These are phyloP conservation scores for Chrysocyon brachyurus DNA, from an alignment of 2,797 vertebrate genomes.

Conservation along the genomic window DNA sequence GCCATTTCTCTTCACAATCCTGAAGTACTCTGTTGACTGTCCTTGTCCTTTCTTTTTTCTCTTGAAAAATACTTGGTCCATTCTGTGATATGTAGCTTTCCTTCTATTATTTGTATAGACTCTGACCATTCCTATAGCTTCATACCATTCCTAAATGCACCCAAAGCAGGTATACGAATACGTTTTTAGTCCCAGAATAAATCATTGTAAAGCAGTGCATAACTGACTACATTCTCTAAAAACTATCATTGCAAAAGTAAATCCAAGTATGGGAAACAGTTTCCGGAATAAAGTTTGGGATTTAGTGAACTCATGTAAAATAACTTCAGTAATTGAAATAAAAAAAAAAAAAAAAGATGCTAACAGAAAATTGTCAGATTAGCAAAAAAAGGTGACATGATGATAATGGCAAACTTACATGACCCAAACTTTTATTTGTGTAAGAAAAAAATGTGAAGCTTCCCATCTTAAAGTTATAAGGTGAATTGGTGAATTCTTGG, in stretches of 20 bases:
- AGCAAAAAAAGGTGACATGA: not conserved
- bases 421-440: not conserved
- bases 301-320: not conserved
- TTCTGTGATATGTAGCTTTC: not conserved
- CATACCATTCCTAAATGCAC: not conserved
- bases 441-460: not conserved
- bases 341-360: not conserved
- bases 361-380: not conserved
- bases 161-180: not conserved
- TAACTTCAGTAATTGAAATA: not conserved
- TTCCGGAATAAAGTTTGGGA: not conserved
- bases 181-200: not conserved
- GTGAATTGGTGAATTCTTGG: not conserved
- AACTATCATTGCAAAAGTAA: not conserved
- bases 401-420: not conserved
- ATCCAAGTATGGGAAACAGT: not conserved
- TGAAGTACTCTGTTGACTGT: not conserved
- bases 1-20: not conserved
- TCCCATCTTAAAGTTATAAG: not conserved
- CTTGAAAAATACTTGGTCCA: not conserved
- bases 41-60: not conserved
- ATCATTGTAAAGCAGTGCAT: not conserved
- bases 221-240: not conserved
- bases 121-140: not conserved
- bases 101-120: not conserved